Evolutionary conservation across 2,888 invertebrate species (phyloP).

Genomic region (Stenodera caucasica): DNA sequence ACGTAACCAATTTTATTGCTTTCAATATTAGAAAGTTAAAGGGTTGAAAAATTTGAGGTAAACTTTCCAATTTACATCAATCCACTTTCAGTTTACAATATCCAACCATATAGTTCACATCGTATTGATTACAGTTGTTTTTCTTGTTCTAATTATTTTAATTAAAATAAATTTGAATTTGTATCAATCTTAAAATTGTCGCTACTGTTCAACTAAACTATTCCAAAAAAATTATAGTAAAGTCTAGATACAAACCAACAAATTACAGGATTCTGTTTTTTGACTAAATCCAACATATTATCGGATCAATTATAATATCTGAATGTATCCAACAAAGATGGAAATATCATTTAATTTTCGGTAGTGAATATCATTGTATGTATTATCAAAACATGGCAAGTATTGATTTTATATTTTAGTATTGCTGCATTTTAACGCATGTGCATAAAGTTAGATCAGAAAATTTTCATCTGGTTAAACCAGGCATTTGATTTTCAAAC

Average conservation of each 20-base stretch:
- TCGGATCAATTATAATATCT: constrained; percentile 8
- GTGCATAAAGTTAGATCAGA: constrained; percentile 37
- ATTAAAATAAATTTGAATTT: too few relatives aligned
- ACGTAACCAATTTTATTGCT: not conserved
- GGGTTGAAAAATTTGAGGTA: constrained; percentile 5
- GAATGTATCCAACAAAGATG: not conserved
- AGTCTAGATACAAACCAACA: constrained; percentile 16
- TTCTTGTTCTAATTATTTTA: too few relatives aligned
- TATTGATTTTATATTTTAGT: constrained; percentile 43
- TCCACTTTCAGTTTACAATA: too few relatives aligned
- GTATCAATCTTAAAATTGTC: too few relatives aligned
- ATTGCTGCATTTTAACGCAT: constrained; percentile 44
- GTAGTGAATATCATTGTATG: not conserved
- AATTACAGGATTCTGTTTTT: constrained; percentile 20
- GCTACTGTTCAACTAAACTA: too few relatives aligned
- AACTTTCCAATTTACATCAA: constrained; percentile 11
- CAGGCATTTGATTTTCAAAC: constrained; percentile 26
- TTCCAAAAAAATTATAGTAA: not conserved
- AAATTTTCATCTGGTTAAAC: constrained; percentile 27
- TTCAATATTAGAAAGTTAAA: constrained; percentile 14
- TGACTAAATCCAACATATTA: not conserved
- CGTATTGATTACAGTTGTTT: too few relatives aligned
- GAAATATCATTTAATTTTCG: not conserved
- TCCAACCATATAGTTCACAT: too few relatives aligned
- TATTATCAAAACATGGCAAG: constrained; percentile 20